Evolutionary conservation across 30 jellyfish, hydroid and myxozoan genomes (phyloP), one percentile per base, ranked within the genome.

Genomic region (Aurelia aurita): DNA sequence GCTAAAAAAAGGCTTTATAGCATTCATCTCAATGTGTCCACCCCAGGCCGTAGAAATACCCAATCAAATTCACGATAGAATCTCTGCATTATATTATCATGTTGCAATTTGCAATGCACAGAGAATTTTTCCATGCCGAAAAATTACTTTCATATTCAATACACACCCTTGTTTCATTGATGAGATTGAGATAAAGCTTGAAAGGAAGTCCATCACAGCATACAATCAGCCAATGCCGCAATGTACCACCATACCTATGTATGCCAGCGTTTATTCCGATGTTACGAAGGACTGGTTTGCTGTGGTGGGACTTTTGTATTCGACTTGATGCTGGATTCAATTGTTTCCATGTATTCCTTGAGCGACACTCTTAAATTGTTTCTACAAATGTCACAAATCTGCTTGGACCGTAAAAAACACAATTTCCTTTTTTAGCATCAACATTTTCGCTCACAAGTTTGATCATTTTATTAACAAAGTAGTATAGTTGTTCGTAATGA

Each of bases 201-300:
- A 25, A 57, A n/a, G 68, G 68, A n/a, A 57, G 68, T n/a, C 68
- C 68, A 57, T 57, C 68, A 11, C 68, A 57, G 68, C 68, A 57
- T n/a, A 57, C 68, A 57, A 57, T 57, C 29, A 57, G 9, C 68
- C 68, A 57, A 57, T n/a, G 29, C 5, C 68, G 68, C 68, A 57
- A 57, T n/a, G 5, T 57, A 25, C 29, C 68, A 11, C 68, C 68
- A 57, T 57, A 57, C 22, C 68, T 57, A n/a, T 57, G 68, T 25
- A 57, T n/a, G 68, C 68, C 68, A n/a, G 68, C 68, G 12, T 57
- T 57, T 57, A 57, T 57, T 0, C 68, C 68, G 68, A 11, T 35
- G 11, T 35, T 35, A 35, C 47, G 47, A 5, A 35, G 47, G 47
- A 35, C 47, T 2, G 5, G 47, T 35, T 35, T 35, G 47, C 12